Base-by-base conservation (phyloP, 1,140 invertebrate species). In the Drosophila pectinifera region DNA sequence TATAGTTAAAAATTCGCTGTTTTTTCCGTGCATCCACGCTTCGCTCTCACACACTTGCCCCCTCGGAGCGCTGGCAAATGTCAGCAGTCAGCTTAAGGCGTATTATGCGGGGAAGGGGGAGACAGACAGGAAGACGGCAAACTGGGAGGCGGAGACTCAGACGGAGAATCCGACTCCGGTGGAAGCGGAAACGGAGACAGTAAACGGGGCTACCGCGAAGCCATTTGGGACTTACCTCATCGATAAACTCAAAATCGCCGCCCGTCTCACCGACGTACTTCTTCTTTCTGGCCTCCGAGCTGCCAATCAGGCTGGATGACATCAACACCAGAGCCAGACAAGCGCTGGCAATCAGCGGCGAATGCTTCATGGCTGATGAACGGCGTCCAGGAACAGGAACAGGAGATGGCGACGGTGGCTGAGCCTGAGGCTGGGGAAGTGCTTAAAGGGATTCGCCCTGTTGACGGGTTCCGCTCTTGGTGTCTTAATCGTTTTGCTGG, bases 201-300 rank as follows among this genome's bases (percentile, higher is more conserved):
- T 57, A 24, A 75, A 28, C 42, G 54, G 54, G 62, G 42, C 73
- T 65, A 18, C 49, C 51, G 57, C 49, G 55, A 64, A 82, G 67
- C 69, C 77, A 89, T 80, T 84, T 89, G 84, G 64, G 64, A 91
- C 90, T 91, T 91, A 91, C 90, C 90, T 91, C 90, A 90, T 91
- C 90, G 80, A 91, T 91, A 83, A 91, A 91, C 81, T 91, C 90
- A 76, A 91, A 91, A 86, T 91, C 90, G 64, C 90, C 90, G 69
- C 90, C 90, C 73, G 84, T 91, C 88, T 91, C 90, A 68, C 90
- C 90, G 75, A 90, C 76, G 39, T 91, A 90, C 80, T 91, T 91
- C 78, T 91, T 91, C 78, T 91, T 91, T 65, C 91, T 90, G 65
- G 90, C 90, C 63, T 91, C 86, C 42, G 70, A 80, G 63, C 79